Evolutionary conservation across 2,113 vertebrate genomes (phyloP), one percentile per base, ranked within the genome.

Genomic region (Aldabrachelys gigantea): DNA sequence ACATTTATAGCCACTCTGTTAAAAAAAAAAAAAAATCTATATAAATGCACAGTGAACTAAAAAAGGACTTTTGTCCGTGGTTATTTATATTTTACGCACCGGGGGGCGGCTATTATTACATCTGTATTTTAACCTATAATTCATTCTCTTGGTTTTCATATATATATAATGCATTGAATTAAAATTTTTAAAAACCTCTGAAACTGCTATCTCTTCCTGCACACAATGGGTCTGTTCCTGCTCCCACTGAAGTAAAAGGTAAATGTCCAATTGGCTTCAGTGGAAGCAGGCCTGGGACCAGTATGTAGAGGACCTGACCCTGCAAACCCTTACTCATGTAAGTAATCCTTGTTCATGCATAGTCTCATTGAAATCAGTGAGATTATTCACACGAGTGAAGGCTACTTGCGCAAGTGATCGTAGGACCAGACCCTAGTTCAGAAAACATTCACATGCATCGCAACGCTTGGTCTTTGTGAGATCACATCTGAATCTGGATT

Each of bases 31-130:
- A 62, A 62, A 10, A 25, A 57, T 83, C 59, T 6, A 10, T 38
- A 47, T 3, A 2, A 88, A 24, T 59, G 21, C 41, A 86, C 44
- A 79, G 54, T 10, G 8, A 47, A 19, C 56, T 44, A 22, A 27
- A 56, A 84, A 92, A 84, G 65, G 22, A 2, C 5, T 2, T 76
- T 92, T 91, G 17, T 75, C 24, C 44, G 1, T 12, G 11, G 7
- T 49, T 8, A 38, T 91, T 95, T 87, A 85, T 94, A 10, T 78
- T 83, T 87, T 65, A n/a, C 96, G 84, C 92, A 89, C 56, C 85
- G 97, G 97, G 76, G 93, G 94, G 95, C 95, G 27, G 50, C 87
- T 94, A 38, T 96, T 84, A 90, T 82, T 49, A 82, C 16, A 41
- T 8, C 17, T 88, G 25, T 65, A 7, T 35, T 54, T 80, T 41